Conservation (phyloP, 2,113 vertebrate genomes). For the Mustela nigripes region DNA sequence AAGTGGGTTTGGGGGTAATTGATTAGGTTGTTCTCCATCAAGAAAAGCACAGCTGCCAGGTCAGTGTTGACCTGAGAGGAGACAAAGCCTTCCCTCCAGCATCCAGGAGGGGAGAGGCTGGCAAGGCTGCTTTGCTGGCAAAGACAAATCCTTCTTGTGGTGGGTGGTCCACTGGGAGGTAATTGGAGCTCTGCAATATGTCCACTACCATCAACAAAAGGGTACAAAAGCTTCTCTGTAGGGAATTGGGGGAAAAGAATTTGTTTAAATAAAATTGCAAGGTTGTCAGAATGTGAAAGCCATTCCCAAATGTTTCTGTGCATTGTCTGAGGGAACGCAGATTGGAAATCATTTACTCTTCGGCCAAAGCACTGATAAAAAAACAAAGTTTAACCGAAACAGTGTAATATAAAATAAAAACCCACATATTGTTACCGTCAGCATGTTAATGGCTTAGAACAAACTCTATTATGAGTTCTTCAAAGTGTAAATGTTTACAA, state of each 20-base stretch:
- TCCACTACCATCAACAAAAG: conserved; percentile 92
- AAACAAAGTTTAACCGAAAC: conserved; percentile 51
- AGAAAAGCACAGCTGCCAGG: conserved; percentile 92
- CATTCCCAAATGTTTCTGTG: conserved; percentile 87
- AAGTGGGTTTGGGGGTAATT: conserved; percentile 87
- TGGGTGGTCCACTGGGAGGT: conserved; percentile 93
- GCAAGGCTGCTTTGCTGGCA: conserved; percentile 90
- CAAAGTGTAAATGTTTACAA: background rate
- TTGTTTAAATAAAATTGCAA: conserved; percentile 91
- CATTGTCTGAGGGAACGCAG: conserved; percentile 83
- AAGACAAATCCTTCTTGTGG: conserved; percentile 95
- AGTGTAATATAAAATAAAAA: conserved; percentile 45
- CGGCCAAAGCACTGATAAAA: conserved; percentile 80
- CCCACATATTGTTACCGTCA: background rate
- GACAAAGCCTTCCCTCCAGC: conserved; percentile 55
- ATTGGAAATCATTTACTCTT: conserved; percentile 84
- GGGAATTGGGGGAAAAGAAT: conserved; percentile 85
- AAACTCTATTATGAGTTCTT: background rate
- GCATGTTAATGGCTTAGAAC: background rate
- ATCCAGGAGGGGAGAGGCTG: conserved; percentile 83
- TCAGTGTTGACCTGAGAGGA: conserved; percentile 71
- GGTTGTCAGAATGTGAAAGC: conserved; percentile 87
- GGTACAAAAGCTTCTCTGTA: conserved; percentile 86
- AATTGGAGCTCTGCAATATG: conserved; percentile 91
- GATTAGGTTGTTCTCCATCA: conserved; percentile 93